Evolutionary conservation across 1,140 invertebrate species (phyloP).

Genomic region (Druon quercuslanigerum): DNA sequence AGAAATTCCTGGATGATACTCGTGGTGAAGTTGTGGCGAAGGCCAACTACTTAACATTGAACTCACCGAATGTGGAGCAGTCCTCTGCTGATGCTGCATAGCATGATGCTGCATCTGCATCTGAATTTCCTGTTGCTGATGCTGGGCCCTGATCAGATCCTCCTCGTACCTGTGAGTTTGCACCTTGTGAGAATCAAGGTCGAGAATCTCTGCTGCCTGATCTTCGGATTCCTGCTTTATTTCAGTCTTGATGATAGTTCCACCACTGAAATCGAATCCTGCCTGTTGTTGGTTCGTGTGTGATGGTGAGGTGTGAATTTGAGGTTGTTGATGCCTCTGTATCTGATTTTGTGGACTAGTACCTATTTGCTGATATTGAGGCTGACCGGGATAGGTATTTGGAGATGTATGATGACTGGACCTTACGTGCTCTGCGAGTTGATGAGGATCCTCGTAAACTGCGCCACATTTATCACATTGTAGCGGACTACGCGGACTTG

Average conservation of each 20-base stretch:
- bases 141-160: conserved; percentile 59
- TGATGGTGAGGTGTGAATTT: conserved; percentile 58
- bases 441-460: conserved; percentile 82
- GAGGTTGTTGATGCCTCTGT: conserved; percentile 52
- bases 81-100: conserved; percentile 57
- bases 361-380: conserved; percentile 63
- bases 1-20: conserved; percentile 61
- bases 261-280: conserved; percentile 11
- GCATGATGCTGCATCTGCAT: conserved; percentile 66
- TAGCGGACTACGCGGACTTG: conserved; percentile 80
- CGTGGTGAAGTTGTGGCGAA: conserved; percentile 59
- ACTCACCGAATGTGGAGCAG: conserved; percentile 75
- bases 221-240: conserved; percentile 80
- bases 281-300: conserved; percentile 62
- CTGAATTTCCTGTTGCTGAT: conserved; percentile 53
- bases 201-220: conserved; percentile 87
- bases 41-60: conserved; percentile 74
- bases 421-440: conserved; percentile 83
- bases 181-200: conserved; percentile 92
- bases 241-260: conserved; percentile 74
- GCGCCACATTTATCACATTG: conserved; percentile 89
- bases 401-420: conserved; percentile 80
- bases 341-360: conserved; percentile 56
- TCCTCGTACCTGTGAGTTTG: conserved; percentile 71
- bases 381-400: conserved; percentile 61